Percentiles rank a stretch among this genome's conserved stretches.
Evolutionary conservation across 2,888 invertebrate species (phyloP).

Genomic region (Rugalucina vietnamica): DNA sequence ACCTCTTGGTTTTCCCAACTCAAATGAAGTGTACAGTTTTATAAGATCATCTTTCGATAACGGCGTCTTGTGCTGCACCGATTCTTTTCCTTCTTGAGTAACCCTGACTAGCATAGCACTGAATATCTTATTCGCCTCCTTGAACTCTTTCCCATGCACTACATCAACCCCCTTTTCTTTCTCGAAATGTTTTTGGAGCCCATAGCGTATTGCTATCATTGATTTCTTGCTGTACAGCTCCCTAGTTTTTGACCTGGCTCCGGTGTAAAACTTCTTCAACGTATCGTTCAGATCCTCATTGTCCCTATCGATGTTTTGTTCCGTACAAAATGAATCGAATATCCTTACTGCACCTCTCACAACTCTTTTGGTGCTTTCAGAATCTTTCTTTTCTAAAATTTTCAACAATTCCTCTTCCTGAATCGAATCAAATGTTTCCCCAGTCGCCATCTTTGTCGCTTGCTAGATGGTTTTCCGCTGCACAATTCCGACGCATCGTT

Average conservation of each 20-base stretch:
- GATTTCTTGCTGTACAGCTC: constrained; percentile 34
- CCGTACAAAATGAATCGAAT: no score
- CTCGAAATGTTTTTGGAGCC: constrained; percentile 38
- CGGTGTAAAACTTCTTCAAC: constrained; percentile 34
- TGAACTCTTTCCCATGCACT: constrained; percentile 9
- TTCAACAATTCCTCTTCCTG: no score
- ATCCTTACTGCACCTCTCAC: no score
- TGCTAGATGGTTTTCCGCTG: no score
- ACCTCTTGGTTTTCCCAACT: constrained; percentile 26
- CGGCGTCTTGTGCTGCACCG: constrained; percentile 28
- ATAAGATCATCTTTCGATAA: constrained; percentile 27
- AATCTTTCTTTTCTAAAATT: no score
- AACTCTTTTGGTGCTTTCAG: no score
- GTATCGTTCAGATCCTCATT: no score
- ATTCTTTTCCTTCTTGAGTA: constrained; percentile 23
- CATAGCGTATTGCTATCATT: constrained; percentile 42
- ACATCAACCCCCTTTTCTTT: constrained; percentile 17
- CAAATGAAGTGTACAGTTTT: constrained; percentile 35
- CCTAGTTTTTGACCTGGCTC: constrained; percentile 14
- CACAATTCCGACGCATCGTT: no score
- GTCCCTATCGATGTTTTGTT: no score
- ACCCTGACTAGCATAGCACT: constrained; percentile 22
- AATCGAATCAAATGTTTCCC: no score
- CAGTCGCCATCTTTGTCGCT: no score
- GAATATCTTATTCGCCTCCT: constrained; percentile 19